Evolutionary conservation across 2,888 invertebrate species (phyloP), one percentile per base, ranked within the genome.

Genomic region (Sericinus montela): DNA sequence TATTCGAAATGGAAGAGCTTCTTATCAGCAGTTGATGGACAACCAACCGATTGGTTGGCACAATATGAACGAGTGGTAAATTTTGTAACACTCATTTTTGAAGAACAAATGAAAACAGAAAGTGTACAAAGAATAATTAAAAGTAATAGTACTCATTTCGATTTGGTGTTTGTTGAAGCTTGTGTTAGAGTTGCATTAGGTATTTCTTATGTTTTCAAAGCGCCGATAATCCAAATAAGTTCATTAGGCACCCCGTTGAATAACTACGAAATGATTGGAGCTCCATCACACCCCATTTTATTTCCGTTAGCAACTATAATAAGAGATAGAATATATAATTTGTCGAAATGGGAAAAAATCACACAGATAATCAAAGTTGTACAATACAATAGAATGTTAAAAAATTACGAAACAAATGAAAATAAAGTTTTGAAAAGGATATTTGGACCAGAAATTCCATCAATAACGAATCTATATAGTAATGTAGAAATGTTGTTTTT

Each of bases 401-500:
- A 35, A 29, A 7, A 9, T 0, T 41, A 54, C 15, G 14, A 38
- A 40, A 41, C 34, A 35, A 7, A 1, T 4, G 63, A 65, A 29
- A 52, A 66, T 52, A 38, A 49, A 40, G 15, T 56, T 13, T 15
- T 65, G 1, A 58, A 51, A 39, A 50, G 41, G 11, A 45, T 53
- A 28, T 57, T 66, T 43, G 70, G 67, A 0, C 16, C 48, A 0
- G 35, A 59, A 10, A 43, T 55, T 14, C 69, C 70, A 4, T 3
- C 55, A 9, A 4, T 68, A 1, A 19, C 29, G 1, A 58, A 65
- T 32, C 45, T 69, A 14, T 46, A 47, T 1, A 58, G 65, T 3
- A 70, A 73, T 45, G 55, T 74, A 11, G 67, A 69, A 9, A 65
- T 75, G 68, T 25, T 72, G 28, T 66, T 81, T 45, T 40, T 75